Conservation (phyloP, 2,888 invertebrate genomes). For the Perizoma affinitatum region DNA sequence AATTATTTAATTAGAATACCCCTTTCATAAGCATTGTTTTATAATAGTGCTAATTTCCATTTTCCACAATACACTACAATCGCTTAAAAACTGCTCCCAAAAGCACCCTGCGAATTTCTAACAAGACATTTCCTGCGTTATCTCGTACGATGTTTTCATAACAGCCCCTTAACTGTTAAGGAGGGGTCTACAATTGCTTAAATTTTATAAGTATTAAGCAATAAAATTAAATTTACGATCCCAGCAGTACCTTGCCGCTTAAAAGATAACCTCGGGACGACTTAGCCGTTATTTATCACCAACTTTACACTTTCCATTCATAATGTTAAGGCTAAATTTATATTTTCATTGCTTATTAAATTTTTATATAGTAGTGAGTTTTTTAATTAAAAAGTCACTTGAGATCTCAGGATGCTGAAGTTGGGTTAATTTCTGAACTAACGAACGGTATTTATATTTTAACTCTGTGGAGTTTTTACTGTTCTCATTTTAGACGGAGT, state of each 20-base stretch:
- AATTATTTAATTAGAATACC: not conserved
- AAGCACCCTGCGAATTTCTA: slow-evolving; percentile 30
- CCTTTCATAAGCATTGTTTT: not conserved
- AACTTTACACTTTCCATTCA: slow-evolving; percentile 62
- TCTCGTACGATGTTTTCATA: slow-evolving; percentile 38
- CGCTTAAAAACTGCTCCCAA: slow-evolving; percentile 21
- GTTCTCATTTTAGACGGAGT: slow-evolving; percentile 21
- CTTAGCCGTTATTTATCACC: slow-evolving; percentile 63
- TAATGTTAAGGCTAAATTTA: slow-evolving; percentile 59
- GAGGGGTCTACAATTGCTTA: slow-evolving; percentile 51
- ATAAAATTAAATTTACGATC: slow-evolving; percentile 68
- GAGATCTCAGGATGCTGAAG: slow-evolving; percentile 17
- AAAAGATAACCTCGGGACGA: slow-evolving; percentile 67
- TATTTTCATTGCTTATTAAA: slow-evolving; percentile 56
- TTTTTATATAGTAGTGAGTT: slow-evolving; percentile 46
- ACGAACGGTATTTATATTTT: slow-evolving; percentile 10
- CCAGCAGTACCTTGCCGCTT: slow-evolving; percentile 54
- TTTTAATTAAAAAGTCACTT: slow-evolving; percentile 42
- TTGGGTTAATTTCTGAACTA: slow-evolving; percentile 15
- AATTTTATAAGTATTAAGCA: slow-evolving; percentile 62
- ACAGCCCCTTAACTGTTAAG: slow-evolving; percentile 32
- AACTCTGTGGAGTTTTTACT: not conserved
- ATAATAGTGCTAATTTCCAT: not conserved
- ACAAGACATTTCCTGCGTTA: slow-evolving; percentile 36
- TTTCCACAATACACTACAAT: not conserved